A percentile compares a stretch with the other conserved stretches of the same genome.
phyloP scores from a whole-genome alignment of 2,888 invertebrate species.

The Phalangium opilio region DNA sequence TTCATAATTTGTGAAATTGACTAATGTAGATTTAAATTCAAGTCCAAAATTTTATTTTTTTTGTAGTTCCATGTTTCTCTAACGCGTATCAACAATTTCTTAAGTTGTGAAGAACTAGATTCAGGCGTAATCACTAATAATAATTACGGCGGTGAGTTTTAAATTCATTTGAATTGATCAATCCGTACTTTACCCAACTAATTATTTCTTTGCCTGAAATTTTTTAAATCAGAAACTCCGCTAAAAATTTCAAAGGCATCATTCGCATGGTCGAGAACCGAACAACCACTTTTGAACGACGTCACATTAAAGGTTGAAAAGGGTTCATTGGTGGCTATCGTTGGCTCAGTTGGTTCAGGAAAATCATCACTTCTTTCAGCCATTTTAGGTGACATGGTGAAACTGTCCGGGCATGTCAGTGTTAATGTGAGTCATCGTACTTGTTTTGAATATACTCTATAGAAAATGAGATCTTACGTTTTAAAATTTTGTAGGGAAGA shows the following conservation, averaged over 20 bases:
- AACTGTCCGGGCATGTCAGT: slow-evolving; percentile 7
- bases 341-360: slow-evolving; percentile 10
- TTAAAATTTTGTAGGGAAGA: slow-evolving; percentile 38
- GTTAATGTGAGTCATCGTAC: slow-evolving; percentile 5
- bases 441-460: background rate
- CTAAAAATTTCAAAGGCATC: no score
- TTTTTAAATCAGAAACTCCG: no score
- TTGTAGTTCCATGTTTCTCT: slow-evolving; percentile 56
- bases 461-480: background rate
- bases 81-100: background rate
- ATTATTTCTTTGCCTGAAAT: no score
- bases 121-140: no score
- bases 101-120: background rate
- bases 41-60: no score
- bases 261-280: no score
- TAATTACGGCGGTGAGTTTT: no score
- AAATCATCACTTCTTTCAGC: slow-evolving; percentile 11
- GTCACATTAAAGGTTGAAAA: background rate
- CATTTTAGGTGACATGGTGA: slow-evolving; percentile 12
- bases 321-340: slow-evolving; percentile 2
- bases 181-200: no score
- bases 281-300: background rate
- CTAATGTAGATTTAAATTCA: no score
- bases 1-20: no score
- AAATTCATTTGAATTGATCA: no score